Percentiles rank a stretch among this genome's conserved stretches.
These are phyloP conservation scores for Xenus cinereus DNA, from an alignment of 2,113 vertebrate genomes.

Conservation along the genomic window DNA sequence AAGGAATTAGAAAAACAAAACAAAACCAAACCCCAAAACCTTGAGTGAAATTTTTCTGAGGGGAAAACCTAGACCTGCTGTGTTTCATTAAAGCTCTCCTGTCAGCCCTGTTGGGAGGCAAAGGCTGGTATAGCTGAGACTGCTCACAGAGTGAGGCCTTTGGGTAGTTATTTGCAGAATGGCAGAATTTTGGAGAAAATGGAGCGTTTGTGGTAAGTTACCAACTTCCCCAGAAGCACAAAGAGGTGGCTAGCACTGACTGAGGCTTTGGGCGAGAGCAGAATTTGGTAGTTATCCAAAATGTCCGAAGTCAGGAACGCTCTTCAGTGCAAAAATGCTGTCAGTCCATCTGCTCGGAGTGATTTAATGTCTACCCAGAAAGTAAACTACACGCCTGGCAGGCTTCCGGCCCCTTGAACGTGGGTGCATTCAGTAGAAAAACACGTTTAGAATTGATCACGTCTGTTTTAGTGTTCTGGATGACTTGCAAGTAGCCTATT, in stretches of 20 bases:
- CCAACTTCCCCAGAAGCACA: neutral
- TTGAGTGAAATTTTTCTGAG: neutral
- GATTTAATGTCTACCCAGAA: fast-evolving
- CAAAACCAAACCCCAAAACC: neutral
- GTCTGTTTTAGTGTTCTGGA: neutral
- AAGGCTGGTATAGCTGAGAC: neutral
- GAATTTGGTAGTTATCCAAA: neutral
- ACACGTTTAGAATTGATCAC: neutral
- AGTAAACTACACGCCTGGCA: fast-evolving
- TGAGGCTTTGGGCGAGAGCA: fast-evolving
- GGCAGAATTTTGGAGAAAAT: neutral
- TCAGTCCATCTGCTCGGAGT: neutral
- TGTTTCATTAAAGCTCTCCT: neutral
- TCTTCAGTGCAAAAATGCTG: neutral
- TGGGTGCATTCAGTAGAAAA: neutral
- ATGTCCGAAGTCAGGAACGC: neutral
- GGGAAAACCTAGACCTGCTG: neutral
- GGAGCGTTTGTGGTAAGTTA: neutral
- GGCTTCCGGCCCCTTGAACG: neutral
- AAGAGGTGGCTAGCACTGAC: neutral
- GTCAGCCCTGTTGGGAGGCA: neutral
- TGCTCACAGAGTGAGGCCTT: neutral
- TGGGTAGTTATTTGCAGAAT: neutral
- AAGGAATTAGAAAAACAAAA: neutral
- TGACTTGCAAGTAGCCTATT: neutral